Conservation (phyloP, 2,113 vertebrate genomes). For the Merops nubicus region DNA sequence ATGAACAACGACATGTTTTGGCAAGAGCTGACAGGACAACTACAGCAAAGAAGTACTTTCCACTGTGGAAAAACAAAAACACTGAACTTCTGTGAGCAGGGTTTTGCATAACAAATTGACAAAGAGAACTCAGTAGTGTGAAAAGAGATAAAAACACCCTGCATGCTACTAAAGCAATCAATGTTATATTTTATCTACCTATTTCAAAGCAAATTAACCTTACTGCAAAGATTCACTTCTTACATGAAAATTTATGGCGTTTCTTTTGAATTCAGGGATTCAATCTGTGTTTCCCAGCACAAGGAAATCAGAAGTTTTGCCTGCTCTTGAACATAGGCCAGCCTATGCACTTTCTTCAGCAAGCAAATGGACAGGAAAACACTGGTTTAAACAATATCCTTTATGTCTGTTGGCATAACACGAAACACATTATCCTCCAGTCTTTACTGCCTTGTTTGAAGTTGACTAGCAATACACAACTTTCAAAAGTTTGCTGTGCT, state of each 20-base stretch:
- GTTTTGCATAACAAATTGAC: constrained; percentile 47
- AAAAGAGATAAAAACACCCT: constrained; percentile 53
- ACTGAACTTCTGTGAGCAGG: constrained; percentile 40
- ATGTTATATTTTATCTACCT: constrained; percentile 1
- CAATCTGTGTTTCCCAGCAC: background rate
- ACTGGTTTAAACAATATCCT: constrained; percentile 31
- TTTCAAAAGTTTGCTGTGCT: background rate
- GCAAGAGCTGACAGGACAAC: constrained; percentile 28
- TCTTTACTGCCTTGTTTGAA: constrained; percentile 41
- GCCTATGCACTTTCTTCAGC: constrained; percentile 40
- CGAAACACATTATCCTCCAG: background rate
- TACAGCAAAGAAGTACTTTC: constrained; percentile 35
- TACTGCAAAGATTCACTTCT: constrained; percentile 9
- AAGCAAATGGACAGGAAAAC: constrained; percentile 57
- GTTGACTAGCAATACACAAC: background rate
- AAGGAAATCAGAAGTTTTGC: constrained; percentile 33
- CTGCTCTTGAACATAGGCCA: constrained; percentile 47
- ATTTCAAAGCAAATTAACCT: background rate
- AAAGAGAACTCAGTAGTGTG: constrained; percentile 26
- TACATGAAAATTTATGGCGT: constrained; percentile 14
- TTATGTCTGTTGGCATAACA: constrained; percentile 37
- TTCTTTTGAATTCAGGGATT: constrained; percentile 37
- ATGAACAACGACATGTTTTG: constrained; percentile 28
- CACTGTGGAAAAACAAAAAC: constrained; percentile 45
- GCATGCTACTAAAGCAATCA: background rate